These are phyloP conservation scores for Centropus bengalensis DNA, from an alignment of 2,113 vertebrate species.

Conservation along the genomic window DNA sequence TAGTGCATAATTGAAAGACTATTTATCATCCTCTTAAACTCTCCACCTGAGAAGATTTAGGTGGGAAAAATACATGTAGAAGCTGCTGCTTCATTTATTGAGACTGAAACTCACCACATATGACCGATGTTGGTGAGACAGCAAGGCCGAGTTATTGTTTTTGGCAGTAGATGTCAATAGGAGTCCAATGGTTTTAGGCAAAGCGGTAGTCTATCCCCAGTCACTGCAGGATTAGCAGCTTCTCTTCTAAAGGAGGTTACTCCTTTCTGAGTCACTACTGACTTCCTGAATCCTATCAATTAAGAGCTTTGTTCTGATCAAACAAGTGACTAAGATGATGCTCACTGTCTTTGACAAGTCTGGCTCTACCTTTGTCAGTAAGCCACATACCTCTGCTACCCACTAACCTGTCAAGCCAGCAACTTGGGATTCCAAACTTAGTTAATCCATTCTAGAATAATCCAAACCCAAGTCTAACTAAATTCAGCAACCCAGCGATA, in stretches of 20 bases:
- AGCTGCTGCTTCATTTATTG: background rate
- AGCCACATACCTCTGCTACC: background rate
- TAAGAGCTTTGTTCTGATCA: background rate
- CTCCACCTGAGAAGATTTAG: background rate
- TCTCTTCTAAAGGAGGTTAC: background rate
- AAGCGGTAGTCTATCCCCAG: background rate
- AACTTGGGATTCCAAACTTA: background rate
- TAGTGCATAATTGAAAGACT: background rate
- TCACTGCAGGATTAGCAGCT: background rate
- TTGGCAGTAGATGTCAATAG: background rate
- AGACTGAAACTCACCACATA: background rate
- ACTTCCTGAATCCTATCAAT: background rate
- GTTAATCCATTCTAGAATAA: background rate
- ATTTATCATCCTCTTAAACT: background rate
- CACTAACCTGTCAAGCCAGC: background rate
- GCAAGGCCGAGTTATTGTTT: background rate
- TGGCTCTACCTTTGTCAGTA: background rate
- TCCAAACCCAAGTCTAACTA: background rate
- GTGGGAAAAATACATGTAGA: background rate
- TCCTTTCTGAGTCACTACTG: background rate
- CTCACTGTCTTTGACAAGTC: background rate
- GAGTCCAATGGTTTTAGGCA: background rate
- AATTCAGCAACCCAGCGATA: background rate
- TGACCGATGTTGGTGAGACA: background rate
- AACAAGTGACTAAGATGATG: background rate